A percentile compares a stretch with the other conserved stretches of the same genome.
Conservation (phyloP, 2,797 vertebrate genomes). For the Scolopax bukidnonensis region DNA sequence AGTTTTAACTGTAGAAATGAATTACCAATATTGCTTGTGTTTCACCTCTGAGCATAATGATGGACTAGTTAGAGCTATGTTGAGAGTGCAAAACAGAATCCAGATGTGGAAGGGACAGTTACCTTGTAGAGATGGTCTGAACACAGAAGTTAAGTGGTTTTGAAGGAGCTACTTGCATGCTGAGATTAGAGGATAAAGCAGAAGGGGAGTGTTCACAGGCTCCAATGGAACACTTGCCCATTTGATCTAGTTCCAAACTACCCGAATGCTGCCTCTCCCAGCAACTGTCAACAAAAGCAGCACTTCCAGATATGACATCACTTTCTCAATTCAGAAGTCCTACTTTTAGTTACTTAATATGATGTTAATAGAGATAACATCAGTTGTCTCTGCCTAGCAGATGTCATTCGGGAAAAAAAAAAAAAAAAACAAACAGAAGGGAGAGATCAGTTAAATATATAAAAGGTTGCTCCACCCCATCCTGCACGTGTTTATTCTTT, state of each 20-base stretch:
- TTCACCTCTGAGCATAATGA: neutral
- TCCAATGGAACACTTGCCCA: neutral
- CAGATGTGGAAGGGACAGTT: neutral
- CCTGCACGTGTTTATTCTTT: conserved; percentile 9
- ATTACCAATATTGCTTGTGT: neutral
- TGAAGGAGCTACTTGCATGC: neutral
- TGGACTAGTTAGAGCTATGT: neutral
- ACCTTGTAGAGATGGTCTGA: neutral
- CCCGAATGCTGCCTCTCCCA: neutral
- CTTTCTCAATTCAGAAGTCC: neutral
- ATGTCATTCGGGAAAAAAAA: neutral
- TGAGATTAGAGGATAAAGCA: neutral
- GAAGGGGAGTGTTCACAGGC: neutral
- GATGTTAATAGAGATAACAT: neutral
- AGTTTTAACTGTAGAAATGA: neutral
- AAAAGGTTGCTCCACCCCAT: neutral
- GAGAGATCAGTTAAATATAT: neutral
- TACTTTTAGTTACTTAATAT: conserved; percentile 41
- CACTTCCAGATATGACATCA: neutral
- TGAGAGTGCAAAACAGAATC: neutral
- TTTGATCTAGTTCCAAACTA: neutral
- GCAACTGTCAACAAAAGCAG: neutral
- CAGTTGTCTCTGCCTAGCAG: neutral
- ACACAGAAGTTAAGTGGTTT: neutral
- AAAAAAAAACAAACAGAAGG: neutral